Evolutionary conservation across 2,797 vertebrate genomes (phyloP), one percentile per base, ranked within the genome.

Genomic region (Tinamus major): DNA sequence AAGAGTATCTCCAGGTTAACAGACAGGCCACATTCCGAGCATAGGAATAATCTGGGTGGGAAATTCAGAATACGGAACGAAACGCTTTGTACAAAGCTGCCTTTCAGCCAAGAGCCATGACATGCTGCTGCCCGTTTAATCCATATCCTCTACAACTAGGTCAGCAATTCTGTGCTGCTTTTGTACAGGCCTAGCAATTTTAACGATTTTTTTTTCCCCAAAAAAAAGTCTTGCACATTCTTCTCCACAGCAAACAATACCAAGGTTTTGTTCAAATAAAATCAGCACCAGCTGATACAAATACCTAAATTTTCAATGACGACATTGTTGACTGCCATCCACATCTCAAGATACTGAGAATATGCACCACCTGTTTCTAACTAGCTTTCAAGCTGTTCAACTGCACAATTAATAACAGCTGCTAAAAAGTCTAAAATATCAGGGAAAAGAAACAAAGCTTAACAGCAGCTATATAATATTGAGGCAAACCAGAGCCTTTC

Each of bases 351-450:
- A 33, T 72, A 62, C 65, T 48, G 89, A 70, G 96, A 97, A 96
- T 94, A 92, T 16, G 91, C 80, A 97, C 95, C 97, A 98, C 97
- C 97, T 98, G 97, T 97, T 98, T 94, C 95, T 93, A 93, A 96
- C 95, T 90, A 78, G 90, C 63, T 89, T 84, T 94, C 94, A 97
- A 96, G 97, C 86, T 95, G 95, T 97, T 98, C 96, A 97, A 96
- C 95, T 46, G n/a, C 92, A 97, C 83, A 41, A 97, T 97, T 96
- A 97, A 89, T 94, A 96, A 98, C 98, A 98, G 97, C 97, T 98
- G 97, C 93, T 96, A 96, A 90, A 94, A 94, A 82, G 95, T 94
- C 92, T 85, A 96, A 98, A 97, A 96, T 93, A 94, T 84, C 92
- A 92, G 63, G 59, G 46, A 94, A 81, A 86, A 88, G 55, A 81